phyloP scores from a whole-genome alignment of 2,797 vertebrate species.

The Menidia menidia region DNA sequence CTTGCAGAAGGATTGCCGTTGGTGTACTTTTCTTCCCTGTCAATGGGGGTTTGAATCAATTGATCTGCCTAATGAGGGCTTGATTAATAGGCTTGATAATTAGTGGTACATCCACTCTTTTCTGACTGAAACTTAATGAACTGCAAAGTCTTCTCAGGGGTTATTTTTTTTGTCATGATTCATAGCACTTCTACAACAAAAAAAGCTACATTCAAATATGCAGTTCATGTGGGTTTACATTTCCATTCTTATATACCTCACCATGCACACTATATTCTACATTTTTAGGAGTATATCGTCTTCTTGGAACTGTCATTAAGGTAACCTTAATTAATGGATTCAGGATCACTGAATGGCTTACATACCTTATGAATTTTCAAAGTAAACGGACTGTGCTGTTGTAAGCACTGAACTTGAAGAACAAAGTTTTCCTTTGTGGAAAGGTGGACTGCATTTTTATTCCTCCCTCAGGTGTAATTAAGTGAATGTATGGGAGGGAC shows the following conservation, averaged over 20 bases:
- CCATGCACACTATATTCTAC: constrained; percentile 32
- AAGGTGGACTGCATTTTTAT: neutral
- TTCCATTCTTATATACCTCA: constrained; percentile 37
- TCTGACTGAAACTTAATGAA: constrained; percentile 20
- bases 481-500: no score
- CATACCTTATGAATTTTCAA: constrained; percentile 57
- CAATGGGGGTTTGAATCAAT: constrained; percentile 32
- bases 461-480: neutral
- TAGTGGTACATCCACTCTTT: constrained; percentile 44
- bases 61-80: constrained; percentile 45
- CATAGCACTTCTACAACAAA: neutral
- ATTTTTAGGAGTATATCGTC: constrained; percentile 41
- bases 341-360: constrained; percentile 60
- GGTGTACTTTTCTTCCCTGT: constrained; percentile 17
- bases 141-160: constrained; percentile 4
- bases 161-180: constrained; percentile 11
- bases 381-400: constrained; percentile 52
- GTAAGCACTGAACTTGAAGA: constrained; percentile 44
- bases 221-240: constrained; percentile 16
- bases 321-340: constrained; percentile 72
- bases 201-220: no score
- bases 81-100: constrained; percentile 44
- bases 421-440: constrained; percentile 32
- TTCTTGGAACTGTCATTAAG: constrained; percentile 65
- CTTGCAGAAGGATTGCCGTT: constrained; percentile 15